Base-by-base conservation (phyloP, 2,888 invertebrate species). In the Ectropis crepuscularia region DNA sequence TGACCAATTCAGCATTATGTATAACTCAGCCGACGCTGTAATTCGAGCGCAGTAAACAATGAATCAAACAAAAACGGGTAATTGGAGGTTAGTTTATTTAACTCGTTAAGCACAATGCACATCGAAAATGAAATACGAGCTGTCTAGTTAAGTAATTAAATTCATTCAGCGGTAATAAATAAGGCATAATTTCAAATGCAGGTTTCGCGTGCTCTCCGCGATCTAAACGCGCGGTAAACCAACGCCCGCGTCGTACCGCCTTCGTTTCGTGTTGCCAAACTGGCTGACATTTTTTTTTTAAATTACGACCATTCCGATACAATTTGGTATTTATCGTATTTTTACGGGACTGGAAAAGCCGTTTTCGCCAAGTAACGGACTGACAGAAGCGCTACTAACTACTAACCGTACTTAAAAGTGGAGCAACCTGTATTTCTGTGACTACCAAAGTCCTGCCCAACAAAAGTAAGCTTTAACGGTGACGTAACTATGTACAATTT, bases 341-440 rank as follows among this genome's bases (percentile, higher is more conserved):
- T 60, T 61, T 61, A 65, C 58, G 12, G 59, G 67, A 67, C 53
- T 58, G 66, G 68, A 58, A 59, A 70, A 63, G 16, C 37, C 36
- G 58, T 59, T 55, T 55, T 45, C 50, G 57, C 57, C 55, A 43
- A 57, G 39, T 60, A 65, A 65, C 64, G 64, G 64, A 61, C 47
- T 11, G 46, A 1, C 45, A 28, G 53, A 57, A 65, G 60, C 58
- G 45, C 39, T 47, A 57, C 16, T 28, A 28, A 28, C 16, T 53
- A 28, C 16, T 53, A 59, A 60, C 60, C 51, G 63, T 57, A 58
- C 28, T 57, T 64, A 66, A 74, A 77, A 76, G 63, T 75, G 68
- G 74, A 81, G 69, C 85, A 82, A 68, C 81, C 79, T 81, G 78
- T 83, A 78, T 78, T 74, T 74, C 72, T 61, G 43, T 54, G 10